phyloP scores from a whole-genome alignment of 2,888 invertebrate species.

The Ectemnius lituratus region DNA sequence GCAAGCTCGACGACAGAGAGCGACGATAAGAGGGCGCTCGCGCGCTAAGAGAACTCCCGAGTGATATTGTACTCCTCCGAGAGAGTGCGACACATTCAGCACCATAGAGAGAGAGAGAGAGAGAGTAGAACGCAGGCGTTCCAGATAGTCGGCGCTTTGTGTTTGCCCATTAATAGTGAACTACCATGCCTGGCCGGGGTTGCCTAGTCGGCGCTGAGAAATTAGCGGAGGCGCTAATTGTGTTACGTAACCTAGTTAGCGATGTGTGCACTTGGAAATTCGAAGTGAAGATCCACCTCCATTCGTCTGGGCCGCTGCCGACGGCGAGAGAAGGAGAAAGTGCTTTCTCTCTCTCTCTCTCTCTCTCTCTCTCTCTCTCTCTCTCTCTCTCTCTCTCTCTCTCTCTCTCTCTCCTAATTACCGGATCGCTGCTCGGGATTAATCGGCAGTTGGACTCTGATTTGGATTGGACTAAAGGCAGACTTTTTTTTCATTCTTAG shows the following conservation, averaged over 20 bases:
- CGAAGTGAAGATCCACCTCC: conserved; percentile 59
- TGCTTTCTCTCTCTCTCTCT: background rate
- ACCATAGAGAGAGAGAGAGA: conserved; percentile 7
- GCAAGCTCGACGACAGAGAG: no score
- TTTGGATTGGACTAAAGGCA: no score
- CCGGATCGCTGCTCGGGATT: conserved; percentile 30
- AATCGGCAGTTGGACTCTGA: background rate
- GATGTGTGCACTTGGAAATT: conserved; percentile 70
- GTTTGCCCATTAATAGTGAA: conserved; percentile 74
- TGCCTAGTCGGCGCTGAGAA: conserved; percentile 72
- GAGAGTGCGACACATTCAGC: background rate
- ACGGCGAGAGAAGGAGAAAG: no score
- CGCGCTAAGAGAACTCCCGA: no score
- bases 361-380: background rate
- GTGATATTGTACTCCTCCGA: background rate
- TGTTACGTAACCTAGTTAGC: conserved; percentile 74
- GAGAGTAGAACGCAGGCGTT: conserved; percentile 39
- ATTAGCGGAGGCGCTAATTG: conserved; percentile 75
- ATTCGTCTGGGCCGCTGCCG: conserved; percentile 17
- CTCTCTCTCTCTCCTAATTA: conserved; percentile 43
- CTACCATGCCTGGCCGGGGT: conserved; percentile 67
- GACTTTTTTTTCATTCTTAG: no score
- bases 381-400: background rate
- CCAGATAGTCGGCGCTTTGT: conserved; percentile 71
- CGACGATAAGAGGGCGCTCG: no score